Percentiles rank a stretch among this genome's conserved stretches.
These are phyloP conservation scores for Ericerus pela DNA, from an alignment of 1,140 invertebrate genomes.

Conservation along the genomic window DNA sequence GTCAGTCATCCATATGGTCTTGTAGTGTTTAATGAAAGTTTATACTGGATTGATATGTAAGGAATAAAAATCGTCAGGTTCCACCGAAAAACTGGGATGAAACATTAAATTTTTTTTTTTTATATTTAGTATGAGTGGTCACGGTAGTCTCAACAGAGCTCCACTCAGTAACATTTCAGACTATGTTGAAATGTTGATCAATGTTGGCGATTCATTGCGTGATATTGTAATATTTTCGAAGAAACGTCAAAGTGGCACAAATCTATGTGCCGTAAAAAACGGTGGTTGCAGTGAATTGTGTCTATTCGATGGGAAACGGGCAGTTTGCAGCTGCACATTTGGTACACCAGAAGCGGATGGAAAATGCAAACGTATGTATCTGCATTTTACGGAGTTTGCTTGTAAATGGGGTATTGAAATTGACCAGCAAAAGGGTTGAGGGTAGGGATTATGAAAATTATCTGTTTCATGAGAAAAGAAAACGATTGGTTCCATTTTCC, in stretches of 20 bases:
- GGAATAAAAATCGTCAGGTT: slow-evolving; percentile 22
- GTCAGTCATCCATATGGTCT: slow-evolving; percentile 32
- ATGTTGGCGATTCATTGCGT: slow-evolving; percentile 50
- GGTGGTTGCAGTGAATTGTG: slow-evolving; percentile 68
- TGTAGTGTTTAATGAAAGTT: slow-evolving; percentile 33
- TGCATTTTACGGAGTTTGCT: neutral
- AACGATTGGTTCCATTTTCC: too few relatives aligned
- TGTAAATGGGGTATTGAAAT: too few relatives aligned
- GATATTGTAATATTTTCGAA: slow-evolving; percentile 46
- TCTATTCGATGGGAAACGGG: slow-evolving; percentile 49
- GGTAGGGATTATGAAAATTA: too few relatives aligned
- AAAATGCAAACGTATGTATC: slow-evolving; percentile 40
- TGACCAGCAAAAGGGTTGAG: too few relatives aligned
- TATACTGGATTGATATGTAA: slow-evolving; percentile 45
- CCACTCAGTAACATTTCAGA: slow-evolving; percentile 42
- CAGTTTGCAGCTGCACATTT: slow-evolving; percentile 58
- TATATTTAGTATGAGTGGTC: neutral
- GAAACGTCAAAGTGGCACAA: slow-evolving; percentile 39
- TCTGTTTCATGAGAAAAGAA: too few relatives aligned
- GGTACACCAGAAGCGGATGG: slow-evolving; percentile 47
- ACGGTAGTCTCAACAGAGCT: slow-evolving; percentile 28
- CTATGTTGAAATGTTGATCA: slow-evolving; percentile 37
- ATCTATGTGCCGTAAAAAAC: slow-evolving; percentile 53
- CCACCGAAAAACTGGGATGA: neutral
- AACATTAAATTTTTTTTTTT: neutral